These are phyloP conservation scores for Ptychobarbus kaznakovi DNA, from an alignment of 2,797 vertebrate species.

Conservation along the genomic window DNA sequence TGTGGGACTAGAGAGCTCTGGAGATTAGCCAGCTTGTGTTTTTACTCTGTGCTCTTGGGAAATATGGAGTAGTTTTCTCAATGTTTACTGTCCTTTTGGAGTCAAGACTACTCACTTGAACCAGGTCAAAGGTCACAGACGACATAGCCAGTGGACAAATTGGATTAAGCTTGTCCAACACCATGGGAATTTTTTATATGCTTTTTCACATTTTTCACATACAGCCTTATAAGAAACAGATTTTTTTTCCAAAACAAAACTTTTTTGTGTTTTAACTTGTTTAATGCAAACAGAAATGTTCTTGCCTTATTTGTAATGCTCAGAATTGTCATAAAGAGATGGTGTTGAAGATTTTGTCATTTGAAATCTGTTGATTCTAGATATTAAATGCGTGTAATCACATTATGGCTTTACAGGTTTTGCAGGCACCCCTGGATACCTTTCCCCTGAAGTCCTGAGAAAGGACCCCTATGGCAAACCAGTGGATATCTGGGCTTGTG, in stretches of 20 bases:
- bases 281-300: background rate
- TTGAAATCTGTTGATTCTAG: background rate
- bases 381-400: background rate
- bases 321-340: background rate
- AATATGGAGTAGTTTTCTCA: conserved; percentile 11
- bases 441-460: conserved; percentile 97
- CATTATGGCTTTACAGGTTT: conserved; percentile 82
- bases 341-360: background rate
- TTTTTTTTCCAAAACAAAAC: background rate
- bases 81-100: conserved; percentile 28
- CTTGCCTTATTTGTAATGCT: background rate
- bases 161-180: conserved; percentile 2
- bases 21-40: conserved; percentile 17
- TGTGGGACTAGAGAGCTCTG: conserved; percentile 20
- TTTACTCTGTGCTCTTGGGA: conserved; percentile 19
- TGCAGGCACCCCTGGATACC: conserved; percentile 97
- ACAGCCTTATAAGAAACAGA: background rate
- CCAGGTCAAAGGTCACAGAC: conserved; percentile 18
- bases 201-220: background rate
- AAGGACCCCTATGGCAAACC: conserved; percentile 99
- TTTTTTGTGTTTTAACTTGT: background rate
- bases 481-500: conserved; percentile 99
- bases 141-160: conserved; percentile 20
- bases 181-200: background rate
- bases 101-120: conserved; percentile 11